Evolutionary conservation across 2,113 vertebrate genomes (phyloP), one percentile per base, ranked within the genome.

Genomic region (Pseudopodoces humilis): DNA sequence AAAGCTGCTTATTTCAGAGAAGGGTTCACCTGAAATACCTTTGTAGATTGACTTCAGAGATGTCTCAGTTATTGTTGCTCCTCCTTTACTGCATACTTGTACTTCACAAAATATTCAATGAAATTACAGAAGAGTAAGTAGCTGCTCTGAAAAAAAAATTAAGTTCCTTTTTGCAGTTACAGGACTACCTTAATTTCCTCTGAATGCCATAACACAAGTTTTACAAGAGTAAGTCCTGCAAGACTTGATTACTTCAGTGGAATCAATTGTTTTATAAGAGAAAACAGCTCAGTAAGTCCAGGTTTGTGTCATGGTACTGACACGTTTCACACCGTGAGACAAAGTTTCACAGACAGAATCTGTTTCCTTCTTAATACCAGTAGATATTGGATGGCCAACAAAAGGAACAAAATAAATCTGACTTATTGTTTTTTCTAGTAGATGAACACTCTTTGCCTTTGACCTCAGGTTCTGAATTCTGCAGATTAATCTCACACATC

Each of bases 171-270:
- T 88, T 75, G 44, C 21, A 94, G 88, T 92, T 95, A 86, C 2
- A 4, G 37, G 80, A 68, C 72, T 90, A 78, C 72, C 80, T 97
- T 94, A 39, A 96, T 96, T 96, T 96, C 95, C 92, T 93, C 69
- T 83, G 56, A 92, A 92, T 30, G 68, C 83, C 35, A 37, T 56
- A 90, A 20, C 22, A 46, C 44, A 78, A 74, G 47, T 88, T 96
- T 96, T 96, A 96, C 91, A 91, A 94, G 94, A 89, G 22, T 41
- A 75, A 71, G 41, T 81, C 49, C n/a, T 82, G 53, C 74, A 92
- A 91, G 81, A 86, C 64, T 88, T 78, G 83, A 96, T 92, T 91
- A 87, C 74, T 95, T 82, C 24, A 89, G 69, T 82, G 74, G 49
- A 94, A 89, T 17, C 83, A 62, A 94, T 95, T 91, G 77, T 71